These are phyloP conservation scores for Pygoscelis adeliae DNA, from an alignment of 2,113 vertebrate species.

Conservation along the genomic window DNA sequence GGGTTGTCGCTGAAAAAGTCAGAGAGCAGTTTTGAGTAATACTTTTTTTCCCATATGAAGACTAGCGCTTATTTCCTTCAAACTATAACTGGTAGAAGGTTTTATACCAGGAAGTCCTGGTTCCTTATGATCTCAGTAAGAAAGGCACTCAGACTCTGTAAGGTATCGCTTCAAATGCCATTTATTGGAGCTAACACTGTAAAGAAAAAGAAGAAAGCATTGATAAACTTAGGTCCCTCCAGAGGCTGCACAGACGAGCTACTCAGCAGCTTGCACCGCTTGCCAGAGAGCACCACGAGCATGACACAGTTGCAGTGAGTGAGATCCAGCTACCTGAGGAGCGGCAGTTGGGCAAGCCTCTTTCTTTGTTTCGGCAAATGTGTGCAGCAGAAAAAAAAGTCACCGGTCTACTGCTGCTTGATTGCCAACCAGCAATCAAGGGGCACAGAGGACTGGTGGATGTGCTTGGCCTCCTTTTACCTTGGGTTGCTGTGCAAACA, in stretches of 20 bases:
- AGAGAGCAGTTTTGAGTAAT: background rate
- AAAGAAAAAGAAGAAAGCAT: background rate
- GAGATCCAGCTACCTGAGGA: background rate
- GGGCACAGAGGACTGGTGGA: background rate
- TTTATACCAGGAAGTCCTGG: background rate
- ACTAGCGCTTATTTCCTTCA: background rate
- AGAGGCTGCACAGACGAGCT: background rate
- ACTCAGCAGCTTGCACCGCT: background rate
- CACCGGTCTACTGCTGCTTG: background rate
- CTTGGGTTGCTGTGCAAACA: background rate
- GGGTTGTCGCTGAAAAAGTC: background rate
- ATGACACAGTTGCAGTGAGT: background rate
- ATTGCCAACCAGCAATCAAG: background rate
- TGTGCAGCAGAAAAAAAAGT: background rate
- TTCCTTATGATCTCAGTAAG: background rate
- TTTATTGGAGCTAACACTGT: background rate
- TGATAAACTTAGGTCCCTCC: background rate
- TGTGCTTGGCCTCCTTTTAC: background rate
- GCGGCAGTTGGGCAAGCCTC: background rate
- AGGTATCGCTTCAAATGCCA: background rate
- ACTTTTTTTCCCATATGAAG: background rate
- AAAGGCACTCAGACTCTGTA: background rate
- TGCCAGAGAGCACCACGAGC: background rate
- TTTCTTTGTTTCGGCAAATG: background rate
- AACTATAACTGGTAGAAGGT: background rate